Percentiles rank a stretch among this genome's conserved stretches.
Evolutionary conservation across 2,113 vertebrate genomes (phyloP).

Genomic region (Lophius piscatorius): DNA sequence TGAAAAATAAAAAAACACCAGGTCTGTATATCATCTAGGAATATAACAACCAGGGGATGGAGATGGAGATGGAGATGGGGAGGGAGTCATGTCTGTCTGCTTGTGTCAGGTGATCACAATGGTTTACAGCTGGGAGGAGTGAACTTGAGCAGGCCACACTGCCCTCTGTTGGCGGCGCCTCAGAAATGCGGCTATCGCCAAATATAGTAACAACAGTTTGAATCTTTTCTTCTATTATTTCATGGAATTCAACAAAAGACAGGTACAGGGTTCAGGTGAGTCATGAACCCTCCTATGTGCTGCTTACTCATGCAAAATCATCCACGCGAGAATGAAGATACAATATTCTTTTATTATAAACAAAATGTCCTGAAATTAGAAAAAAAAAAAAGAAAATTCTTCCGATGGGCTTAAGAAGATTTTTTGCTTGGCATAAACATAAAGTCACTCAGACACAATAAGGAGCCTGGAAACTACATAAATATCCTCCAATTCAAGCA

Average conservation of each 20-base stretch:
- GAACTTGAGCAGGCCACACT: slow-evolving; percentile 76
- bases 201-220: slow-evolving; percentile 33
- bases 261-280: no score
- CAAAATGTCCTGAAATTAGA: no score
- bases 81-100: slow-evolving; percentile 37
- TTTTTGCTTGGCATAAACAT: no score
- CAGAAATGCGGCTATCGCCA: slow-evolving; percentile 40
- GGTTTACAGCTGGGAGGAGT: slow-evolving; percentile 49
- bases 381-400: no score
- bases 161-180: slow-evolving; percentile 79
- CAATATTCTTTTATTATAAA: no score
- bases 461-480: no score
- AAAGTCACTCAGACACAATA: no score
- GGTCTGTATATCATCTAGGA: slow-evolving; percentile 59
- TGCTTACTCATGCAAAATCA: slow-evolving; percentile 37
- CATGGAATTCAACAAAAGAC: slow-evolving; percentile 11
- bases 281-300: slow-evolving; percentile 3
- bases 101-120: slow-evolving; percentile 65
- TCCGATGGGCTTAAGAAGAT: no score
- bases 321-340: no score
- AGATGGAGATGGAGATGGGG: slow-evolving; percentile 16
- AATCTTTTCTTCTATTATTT: slow-evolving; percentile 4
- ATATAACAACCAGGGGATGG: slow-evolving; percentile 60
- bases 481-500: no score
- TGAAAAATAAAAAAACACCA: slow-evolving; percentile 50